Conservation (phyloP, 2,888 invertebrate genomes). For the Limnephilus rhombicus region DNA sequence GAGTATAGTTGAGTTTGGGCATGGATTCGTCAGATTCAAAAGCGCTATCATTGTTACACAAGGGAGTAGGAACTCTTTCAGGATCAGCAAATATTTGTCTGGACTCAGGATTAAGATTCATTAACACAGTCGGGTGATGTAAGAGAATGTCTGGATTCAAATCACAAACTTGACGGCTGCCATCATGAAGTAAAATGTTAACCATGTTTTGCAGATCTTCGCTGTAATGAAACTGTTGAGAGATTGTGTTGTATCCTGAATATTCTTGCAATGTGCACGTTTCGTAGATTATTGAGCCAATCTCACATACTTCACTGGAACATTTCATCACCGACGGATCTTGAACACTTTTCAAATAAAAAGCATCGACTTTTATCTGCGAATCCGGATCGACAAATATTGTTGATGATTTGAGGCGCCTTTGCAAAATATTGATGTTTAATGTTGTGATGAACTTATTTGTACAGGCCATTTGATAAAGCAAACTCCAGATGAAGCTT, state of each 20-base stretch:
- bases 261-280: constrained; percentile 69
- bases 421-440: constrained; percentile 70
- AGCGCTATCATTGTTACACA: constrained; percentile 61
- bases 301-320: constrained; percentile 70
- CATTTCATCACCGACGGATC: constrained; percentile 60
- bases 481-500: constrained; percentile 73
- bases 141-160: constrained; percentile 74
- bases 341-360: constrained; percentile 69
- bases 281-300: constrained; percentile 71
- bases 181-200: constrained; percentile 71
- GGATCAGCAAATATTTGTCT: constrained; percentile 67
- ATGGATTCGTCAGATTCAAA: constrained; percentile 64
- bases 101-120: constrained; percentile 71
- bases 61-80: not conserved
- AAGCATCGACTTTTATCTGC: constrained; percentile 73
- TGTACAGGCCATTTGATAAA: constrained; percentile 72
- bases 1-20: constrained; percentile 42
- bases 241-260: constrained; percentile 68
- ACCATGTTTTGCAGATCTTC: constrained; percentile 72
- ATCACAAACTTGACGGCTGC: constrained; percentile 66
- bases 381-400: constrained; percentile 72
- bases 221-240: constrained; percentile 32
- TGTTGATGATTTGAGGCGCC: constrained; percentile 70
- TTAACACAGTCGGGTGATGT: constrained; percentile 75
- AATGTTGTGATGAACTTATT: constrained; percentile 70